phyloP scores from a whole-genome alignment of 2,888 invertebrate species.

The Diarsia brunnea region DNA sequence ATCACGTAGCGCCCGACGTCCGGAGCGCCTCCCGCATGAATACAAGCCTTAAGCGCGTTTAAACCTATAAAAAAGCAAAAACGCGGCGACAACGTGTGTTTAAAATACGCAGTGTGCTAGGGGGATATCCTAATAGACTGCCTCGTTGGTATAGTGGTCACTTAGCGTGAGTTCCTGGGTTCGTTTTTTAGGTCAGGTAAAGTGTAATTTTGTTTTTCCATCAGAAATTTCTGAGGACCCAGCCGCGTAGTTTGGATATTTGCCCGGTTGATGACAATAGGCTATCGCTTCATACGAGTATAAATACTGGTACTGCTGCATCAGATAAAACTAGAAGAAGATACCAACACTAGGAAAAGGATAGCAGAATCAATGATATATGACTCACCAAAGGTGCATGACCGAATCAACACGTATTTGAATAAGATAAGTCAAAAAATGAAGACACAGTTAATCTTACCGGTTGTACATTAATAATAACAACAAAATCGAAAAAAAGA shows the following conservation, averaged over 20 bases:
- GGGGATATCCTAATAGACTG: background rate
- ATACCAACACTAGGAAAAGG: background rate
- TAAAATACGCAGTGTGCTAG: too few relatives aligned
- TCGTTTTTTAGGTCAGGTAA: background rate
- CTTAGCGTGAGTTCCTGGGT: background rate
- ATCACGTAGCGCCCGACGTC: too few relatives aligned
- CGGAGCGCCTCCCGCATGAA: too few relatives aligned
- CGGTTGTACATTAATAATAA: background rate
- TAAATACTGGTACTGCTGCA: background rate
- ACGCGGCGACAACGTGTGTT: too few relatives aligned
- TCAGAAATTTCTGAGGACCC: background rate
- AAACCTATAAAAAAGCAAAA: too few relatives aligned
- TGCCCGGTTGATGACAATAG: background rate
- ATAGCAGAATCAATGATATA: too few relatives aligned
- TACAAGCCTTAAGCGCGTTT: too few relatives aligned
- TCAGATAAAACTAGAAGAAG: background rate
- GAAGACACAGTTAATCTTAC: background rate
- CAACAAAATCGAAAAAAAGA: background rate
- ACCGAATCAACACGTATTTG: background rate
- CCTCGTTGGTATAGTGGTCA: background rate
- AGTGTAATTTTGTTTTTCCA: background rate
- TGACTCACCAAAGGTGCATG: constrained; percentile 3
- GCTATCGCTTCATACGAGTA: background rate
- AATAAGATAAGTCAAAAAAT: background rate
- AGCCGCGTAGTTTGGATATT: too few relatives aligned